These are phyloP conservation scores for Pionites leucogaster DNA, from an alignment of 2,113 vertebrate species.

Conservation along the genomic window DNA sequence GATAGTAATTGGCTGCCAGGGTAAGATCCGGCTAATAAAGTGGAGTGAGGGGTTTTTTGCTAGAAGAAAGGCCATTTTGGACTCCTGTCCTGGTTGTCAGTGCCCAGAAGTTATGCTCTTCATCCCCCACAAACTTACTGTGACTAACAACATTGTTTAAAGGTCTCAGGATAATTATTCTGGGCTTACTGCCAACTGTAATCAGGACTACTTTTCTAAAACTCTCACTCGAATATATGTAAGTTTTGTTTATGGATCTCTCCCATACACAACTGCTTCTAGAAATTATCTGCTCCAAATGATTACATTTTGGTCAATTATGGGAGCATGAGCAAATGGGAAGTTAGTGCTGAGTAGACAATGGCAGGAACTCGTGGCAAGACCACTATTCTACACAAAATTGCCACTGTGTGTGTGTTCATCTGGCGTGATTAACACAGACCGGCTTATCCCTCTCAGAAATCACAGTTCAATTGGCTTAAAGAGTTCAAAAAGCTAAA, in stretches of 20 bases:
- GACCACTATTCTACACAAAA: background rate
- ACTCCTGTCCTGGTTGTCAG: background rate
- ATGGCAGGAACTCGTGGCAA: background rate
- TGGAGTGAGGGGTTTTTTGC: background rate
- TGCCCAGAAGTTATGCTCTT: background rate
- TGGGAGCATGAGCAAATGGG: background rate
- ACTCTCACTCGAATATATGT: background rate
- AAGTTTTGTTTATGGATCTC: background rate
- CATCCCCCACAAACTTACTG: background rate
- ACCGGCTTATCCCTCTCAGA: background rate
- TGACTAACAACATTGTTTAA: background rate
- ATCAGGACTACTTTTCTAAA: background rate
- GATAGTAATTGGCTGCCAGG: background rate
- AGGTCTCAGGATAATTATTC: background rate
- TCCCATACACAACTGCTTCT: background rate
- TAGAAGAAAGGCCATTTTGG: background rate
- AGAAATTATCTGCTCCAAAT: background rate
- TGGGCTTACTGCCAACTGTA: slow-evolving; percentile 2
- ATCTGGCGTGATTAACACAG: background rate
- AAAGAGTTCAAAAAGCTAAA: background rate
- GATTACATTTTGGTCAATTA: background rate
- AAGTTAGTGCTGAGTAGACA: background rate
- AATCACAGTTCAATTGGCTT: background rate
- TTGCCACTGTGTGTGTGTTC: fast-evolving
- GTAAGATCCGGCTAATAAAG: background rate